Evolutionary conservation across 2,888 invertebrate genomes (phyloP).

Genomic region (Erebia epiphron): DNA sequence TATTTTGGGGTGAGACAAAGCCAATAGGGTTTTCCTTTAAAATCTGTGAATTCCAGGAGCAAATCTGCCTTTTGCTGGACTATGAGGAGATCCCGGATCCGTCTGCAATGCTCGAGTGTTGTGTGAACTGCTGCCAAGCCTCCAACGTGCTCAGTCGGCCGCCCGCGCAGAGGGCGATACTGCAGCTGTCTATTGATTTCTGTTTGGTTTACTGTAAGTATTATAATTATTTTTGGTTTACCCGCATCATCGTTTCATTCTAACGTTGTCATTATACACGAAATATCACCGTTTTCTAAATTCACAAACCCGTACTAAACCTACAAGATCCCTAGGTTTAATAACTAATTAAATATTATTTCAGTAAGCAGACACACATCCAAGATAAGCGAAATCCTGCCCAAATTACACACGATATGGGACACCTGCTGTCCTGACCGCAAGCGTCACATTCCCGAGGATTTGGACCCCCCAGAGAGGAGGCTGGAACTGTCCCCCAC

Average conservation of each 20-base stretch:
- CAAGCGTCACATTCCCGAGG: constrained; percentile 47
- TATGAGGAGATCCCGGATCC: constrained; percentile 46
- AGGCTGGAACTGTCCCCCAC: constrained; percentile 56
- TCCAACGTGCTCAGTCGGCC: constrained; percentile 56
- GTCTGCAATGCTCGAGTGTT: constrained; percentile 39
- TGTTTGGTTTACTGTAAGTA: constrained; percentile 62
- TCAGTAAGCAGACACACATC: constrained; percentile 64
- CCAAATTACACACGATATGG: constrained; percentile 62
- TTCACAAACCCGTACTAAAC: no score
- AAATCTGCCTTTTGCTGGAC: constrained; percentile 60
- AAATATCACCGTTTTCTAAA: no score
- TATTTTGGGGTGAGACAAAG: no score
- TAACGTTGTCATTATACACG: no score
- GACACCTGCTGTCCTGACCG: constrained; percentile 66
- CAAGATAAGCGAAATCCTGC: constrained; percentile 56
- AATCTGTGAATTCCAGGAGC: constrained; percentile 52
- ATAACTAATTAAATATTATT: constrained; percentile 27
- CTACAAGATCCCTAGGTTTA: no score
- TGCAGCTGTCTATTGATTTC: constrained; percentile 66
- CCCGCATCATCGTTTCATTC: no score
- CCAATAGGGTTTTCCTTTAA: no score
- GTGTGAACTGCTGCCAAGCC: constrained; percentile 47
- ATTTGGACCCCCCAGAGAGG: constrained; percentile 48
- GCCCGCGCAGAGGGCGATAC: constrained; percentile 56
- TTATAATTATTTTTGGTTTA: background rate